Evolutionary conservation across 2,888 invertebrate genomes (phyloP), one percentile per base, ranked within the genome.

Genomic region (Euzophera pinguis): DNA sequence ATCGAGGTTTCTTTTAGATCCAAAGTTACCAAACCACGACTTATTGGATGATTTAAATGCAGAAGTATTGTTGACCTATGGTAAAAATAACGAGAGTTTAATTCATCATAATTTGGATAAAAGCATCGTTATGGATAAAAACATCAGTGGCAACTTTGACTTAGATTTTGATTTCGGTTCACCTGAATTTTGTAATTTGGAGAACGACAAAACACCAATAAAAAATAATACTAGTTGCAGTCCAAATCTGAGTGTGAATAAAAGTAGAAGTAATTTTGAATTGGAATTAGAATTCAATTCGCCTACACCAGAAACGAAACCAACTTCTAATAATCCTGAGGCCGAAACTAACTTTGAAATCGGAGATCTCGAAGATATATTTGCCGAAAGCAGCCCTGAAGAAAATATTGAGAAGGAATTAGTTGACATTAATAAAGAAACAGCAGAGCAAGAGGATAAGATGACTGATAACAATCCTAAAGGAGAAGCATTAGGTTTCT

Each of bases 281-380:
- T 60, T 69, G 29, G 68, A 67, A 53, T 62, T 66, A 35, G 65
- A 69, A 52, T 64, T 69, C 12, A 59, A 65, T 53, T 60, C 54
- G 9, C 58, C 54, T 3, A 56, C 59, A 3, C 29, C n/a, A 29
- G 58, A 66, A 52, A 57, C 64, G 38, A 54, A 52, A n/a, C 49
- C 56, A 5, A 57, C 64, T 39, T 38, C 17, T n/a, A 54, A 59
- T 12, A 59, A 56, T 57, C 41, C 49, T 54, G 37, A 57, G 47
- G 13, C 56, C 7, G 75, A 79, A 55, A 72, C 63, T 49, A 82
- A 85, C 61, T 90, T 90, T 47, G 86, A 90, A 65, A 67, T 90
- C 9, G 88, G 88, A 29, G 78, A 89, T 57, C 71, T 79, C 34
- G 79, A 81, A 48, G 82, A 81, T 50, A 83, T 91, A 63, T 84